Base-by-base conservation (phyloP, 2,888 invertebrate genomes). In the Monoplex corrugatus region DNA sequence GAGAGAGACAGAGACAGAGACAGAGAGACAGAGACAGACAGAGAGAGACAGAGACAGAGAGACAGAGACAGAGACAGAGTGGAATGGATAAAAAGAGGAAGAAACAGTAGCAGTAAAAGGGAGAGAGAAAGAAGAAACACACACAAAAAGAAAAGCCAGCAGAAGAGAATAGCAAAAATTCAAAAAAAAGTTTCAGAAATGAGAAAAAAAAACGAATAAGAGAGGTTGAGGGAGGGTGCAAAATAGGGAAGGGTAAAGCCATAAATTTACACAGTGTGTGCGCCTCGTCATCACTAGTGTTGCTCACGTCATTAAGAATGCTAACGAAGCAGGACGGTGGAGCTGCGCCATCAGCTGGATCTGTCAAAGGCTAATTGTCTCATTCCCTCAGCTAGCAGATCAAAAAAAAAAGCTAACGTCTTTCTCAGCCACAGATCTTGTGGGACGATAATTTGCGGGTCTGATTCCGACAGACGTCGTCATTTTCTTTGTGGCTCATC, bases 321-420 rank as follows among this genome's bases (percentile, higher is more conserved):
- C 82, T 82, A 82, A 82, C 82, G 82, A 82, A 82, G 82, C 82
- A 45, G 10, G n/a, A 45, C n/a, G n/a, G 8, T 45, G 45, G 45
- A 82, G 82, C n/a, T 16, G 44, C 8, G 10, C 3, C 40, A 6
- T 57, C 57, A 57, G 84, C 38, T 23, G 5, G 57, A 19, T n/a
- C 57, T 63, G 85, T 63, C 85, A 63, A 40, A 63, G 85, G 85
- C 85, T 85, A 85, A 63, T 63, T 63, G 85, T 85, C 85, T 85
- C 85, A 63, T 63, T 85, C 85, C 63, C 57, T 44, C 16, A 19
- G 28, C 85, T n/a, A 85, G 28, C 85, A 35, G 85, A 85, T 35
- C 57, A 63, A 63, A 57, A 85, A 85, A 82, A 85, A 85, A 19
- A 38, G 85, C 85, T 85, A 85, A 85, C 63, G 63, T 63, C 50